A percentile compares a stretch with the other conserved stretches of the same genome.
These are phyloP conservation scores for Heliconius hewitsoni DNA, from an alignment of 1,140 invertebrate species.

Conservation along the genomic window DNA sequence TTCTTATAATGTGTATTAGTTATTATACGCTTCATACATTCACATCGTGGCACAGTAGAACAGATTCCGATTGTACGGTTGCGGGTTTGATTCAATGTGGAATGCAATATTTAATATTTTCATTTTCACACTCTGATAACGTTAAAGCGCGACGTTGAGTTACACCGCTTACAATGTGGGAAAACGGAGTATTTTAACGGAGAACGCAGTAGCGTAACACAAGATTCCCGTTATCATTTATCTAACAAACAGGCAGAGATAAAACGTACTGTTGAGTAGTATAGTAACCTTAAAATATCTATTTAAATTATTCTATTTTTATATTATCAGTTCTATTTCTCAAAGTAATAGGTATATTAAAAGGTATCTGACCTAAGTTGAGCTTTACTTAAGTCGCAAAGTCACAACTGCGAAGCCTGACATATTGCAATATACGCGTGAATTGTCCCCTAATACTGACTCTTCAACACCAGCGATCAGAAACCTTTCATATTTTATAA, in stretches of 20 bases:
- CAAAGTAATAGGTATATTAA: neutral
- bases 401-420: neutral
- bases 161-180: too few species aligned
- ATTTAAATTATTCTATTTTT: neutral
- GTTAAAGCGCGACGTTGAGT: too few species aligned
- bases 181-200: too few species aligned
- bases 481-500: constrained; percentile 19
- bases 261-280: neutral
- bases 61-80: too few species aligned
- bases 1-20: constrained; percentile 10
- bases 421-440: constrained; percentile 28
- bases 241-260: too few species aligned
- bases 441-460: constrained; percentile 29
- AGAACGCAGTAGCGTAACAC: too few species aligned
- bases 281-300: too few species aligned
- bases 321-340: neutral
- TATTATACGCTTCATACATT: neutral
- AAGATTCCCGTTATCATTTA: too few species aligned
- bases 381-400: constrained; percentile 15
- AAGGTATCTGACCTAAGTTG: constrained; percentile 1
- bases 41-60: neutral
- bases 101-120: too few species aligned
- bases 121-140: too few species aligned
- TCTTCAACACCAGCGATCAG: constrained; percentile 12
- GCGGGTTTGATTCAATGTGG: too few species aligned